Evolutionary conservation across 2,888 invertebrate species (phyloP).

Genomic region (Drepanosiphum platanoidis): DNA sequence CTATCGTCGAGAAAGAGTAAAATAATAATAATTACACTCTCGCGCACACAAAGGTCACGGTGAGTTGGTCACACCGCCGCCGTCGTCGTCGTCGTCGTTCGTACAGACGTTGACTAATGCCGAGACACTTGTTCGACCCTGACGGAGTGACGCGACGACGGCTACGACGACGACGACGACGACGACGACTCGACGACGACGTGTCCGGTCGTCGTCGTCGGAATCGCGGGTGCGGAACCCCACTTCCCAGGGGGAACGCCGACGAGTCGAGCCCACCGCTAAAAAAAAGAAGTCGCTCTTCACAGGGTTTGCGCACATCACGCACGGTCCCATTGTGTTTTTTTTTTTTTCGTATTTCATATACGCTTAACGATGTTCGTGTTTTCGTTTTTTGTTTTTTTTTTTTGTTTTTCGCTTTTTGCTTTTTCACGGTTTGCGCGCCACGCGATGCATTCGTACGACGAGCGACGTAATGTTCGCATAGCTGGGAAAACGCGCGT

Average conservation of each 20-base stretch:
- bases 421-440: neutral
- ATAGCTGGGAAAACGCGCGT: neutral
- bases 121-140: constrained; percentile 51
- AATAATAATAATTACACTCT: constrained; percentile 35
- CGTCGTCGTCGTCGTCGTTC: neutral
- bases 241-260: neutral
- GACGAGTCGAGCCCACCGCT: constrained; percentile 13
- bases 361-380: neutral
- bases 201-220: constrained; percentile 19
- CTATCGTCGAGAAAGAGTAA: constrained; percentile 9
- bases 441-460: neutral
- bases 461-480: too few species aligned
- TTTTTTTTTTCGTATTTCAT: neutral
- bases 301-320: neutral
- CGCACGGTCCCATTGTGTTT: neutral
- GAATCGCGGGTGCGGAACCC: neutral
- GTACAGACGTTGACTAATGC: constrained; percentile 39
- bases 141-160: constrained; percentile 40
- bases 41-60: constrained; percentile 56
- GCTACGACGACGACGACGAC: neutral
- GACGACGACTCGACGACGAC: constrained; percentile 6
- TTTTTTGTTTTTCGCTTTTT: neutral
- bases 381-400: neutral
- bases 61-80: constrained; percentile 56
- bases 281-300: constrained; percentile 21